These are phyloP conservation scores for Sprattus sprattus DNA, from an alignment of 2,113 vertebrate genomes.

Conservation along the genomic window DNA sequence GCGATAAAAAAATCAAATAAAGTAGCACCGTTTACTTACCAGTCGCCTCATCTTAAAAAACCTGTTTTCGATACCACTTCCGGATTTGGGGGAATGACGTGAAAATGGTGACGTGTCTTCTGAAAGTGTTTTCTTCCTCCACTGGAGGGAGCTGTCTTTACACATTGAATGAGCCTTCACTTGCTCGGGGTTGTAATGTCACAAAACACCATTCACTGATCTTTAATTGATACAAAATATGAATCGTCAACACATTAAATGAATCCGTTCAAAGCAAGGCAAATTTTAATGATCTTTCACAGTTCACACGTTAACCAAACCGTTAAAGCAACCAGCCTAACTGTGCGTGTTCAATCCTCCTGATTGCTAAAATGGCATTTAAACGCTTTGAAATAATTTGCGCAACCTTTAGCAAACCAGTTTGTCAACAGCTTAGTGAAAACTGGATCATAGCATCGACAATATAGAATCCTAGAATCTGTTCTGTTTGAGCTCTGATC, in stretches of 20 bases:
- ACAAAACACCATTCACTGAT: too few species aligned
- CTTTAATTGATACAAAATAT: too few species aligned
- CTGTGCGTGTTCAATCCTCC: neutral
- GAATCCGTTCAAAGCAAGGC: too few species aligned
- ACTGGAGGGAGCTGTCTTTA: neutral
- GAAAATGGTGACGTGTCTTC: neutral
- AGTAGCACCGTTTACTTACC: neutral
- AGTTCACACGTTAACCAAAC: neutral
- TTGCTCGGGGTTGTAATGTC: too few species aligned
- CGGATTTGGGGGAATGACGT: neutral
- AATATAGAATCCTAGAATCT: neutral
- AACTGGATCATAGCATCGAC: neutral
- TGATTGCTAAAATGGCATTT: neutral
- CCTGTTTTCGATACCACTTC: neutral
- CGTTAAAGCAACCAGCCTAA: neutral
- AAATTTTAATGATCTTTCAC: neutral
- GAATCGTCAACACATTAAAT: too few species aligned
- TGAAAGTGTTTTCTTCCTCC: neutral
- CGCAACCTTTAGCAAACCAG: neutral
- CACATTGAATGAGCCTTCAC: neutral
- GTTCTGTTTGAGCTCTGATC: neutral
- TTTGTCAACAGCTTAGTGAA: neutral
- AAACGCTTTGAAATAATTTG: neutral
- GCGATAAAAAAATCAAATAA: neutral
- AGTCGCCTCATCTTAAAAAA: conserved; percentile 10